Base-by-base conservation (phyloP, 2,888 invertebrate genomes). In the Lordiphosa fenestrarum region DNA sequence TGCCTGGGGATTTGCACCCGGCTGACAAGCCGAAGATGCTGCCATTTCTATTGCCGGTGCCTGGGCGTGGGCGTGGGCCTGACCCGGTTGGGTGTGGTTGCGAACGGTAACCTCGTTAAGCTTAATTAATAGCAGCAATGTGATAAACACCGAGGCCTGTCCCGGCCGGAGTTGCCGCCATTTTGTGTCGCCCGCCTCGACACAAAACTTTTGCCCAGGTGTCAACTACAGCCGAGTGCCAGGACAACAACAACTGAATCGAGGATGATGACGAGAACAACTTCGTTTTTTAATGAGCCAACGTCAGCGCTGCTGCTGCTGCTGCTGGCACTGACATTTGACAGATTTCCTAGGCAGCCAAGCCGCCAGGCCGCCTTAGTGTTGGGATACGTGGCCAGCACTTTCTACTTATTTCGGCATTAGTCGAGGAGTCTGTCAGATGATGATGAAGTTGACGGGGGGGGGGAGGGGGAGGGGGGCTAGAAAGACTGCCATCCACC, bases 51-150 rank as follows among this genome's bases (percentile, higher is more conserved):
- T 33, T 7, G 3, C 12, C 13, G 15, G 7, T 6, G 12, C 2
- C 30, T 33, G 39, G 40, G 13, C 9, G 40, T 15, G 12, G 5
- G 23, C 30, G 39, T 50, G 39, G 48, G 21, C 36, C 25, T 25
- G 50, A 53, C 50, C 54, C 56, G 60, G 66, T 67, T 72, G 74
- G 66, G 77, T 78, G 77, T 73, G 85, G 84, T 87, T 86, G 85
- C 81, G 84, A 85, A 86, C 85, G 88, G 88, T 89, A 89, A 89
- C 89, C 88, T 89, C 89, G 89, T 89, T 89, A 89, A 89, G 89
- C 88, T 89, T 89, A 89, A 89, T 89, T 89, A 89, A 89, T 89
- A 89, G 88, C 89, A 89, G 82, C 85, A 84, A 88, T 86, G 87
- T 86, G 86, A 84, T 86, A 87, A 87, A 87, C 86, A 84, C 88